These are phyloP conservation scores for Sebastolobus alascanus DNA, from an alignment of 2,797 vertebrate genomes.

Conservation along the genomic window DNA sequence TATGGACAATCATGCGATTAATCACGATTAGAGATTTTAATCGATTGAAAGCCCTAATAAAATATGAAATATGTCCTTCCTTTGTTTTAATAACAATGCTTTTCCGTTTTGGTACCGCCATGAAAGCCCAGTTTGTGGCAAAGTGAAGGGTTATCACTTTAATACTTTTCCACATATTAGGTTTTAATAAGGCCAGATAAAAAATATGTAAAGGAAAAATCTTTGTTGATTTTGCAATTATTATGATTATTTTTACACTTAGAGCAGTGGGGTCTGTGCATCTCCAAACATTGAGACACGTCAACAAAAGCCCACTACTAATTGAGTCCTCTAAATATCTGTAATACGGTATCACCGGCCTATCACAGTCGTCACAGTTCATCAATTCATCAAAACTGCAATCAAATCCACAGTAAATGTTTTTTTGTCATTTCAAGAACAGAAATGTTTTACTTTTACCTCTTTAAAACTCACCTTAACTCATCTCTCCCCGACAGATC, in stretches of 20 bases:
- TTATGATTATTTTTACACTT: neutral
- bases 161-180: neutral
- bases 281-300: neutral
- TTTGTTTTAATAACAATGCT: neutral
- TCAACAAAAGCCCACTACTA: neutral
- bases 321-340: neutral
- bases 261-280: neutral
- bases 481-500: conserved; percentile 85
- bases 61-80: neutral
- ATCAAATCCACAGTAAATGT: conserved; percentile 3
- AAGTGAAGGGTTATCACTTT: neutral
- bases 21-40: too few relatives aligned
- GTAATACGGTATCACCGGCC: neutral
- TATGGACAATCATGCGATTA: too few relatives aligned
- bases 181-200: neutral
- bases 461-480: conserved; percentile 20
- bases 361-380: neutral
- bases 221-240: neutral
- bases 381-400: conserved; percentile 10
- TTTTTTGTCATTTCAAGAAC: neutral
- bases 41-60: neutral
- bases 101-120: neutral
- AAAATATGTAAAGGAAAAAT: neutral
- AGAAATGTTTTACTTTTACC: neutral
- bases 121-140: conserved; percentile 1